phyloP scores from a whole-genome alignment of 2,113 vertebrate genomes.

The Scalopus aquaticus region DNA sequence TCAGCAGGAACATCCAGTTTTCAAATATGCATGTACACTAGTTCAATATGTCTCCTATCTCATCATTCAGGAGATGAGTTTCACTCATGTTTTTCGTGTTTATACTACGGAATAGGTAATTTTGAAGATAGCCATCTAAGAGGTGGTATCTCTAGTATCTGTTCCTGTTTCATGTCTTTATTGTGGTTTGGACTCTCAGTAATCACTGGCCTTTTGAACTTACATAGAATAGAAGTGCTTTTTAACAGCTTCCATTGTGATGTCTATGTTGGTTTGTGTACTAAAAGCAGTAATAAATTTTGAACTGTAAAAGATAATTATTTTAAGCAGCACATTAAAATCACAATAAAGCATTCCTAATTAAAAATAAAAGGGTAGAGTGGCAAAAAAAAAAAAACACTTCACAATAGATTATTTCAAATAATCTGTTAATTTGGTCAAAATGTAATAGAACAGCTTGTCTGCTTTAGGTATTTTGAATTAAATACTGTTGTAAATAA shows the following conservation, averaged over 20 bases:
- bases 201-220: slow-evolving; percentile 65
- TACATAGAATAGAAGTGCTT: not conserved
- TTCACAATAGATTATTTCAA: not conserved
- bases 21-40: slow-evolving; percentile 28
- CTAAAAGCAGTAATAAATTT: not conserved
- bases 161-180: slow-evolving; percentile 47
- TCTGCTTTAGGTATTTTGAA: slow-evolving; percentile 38
- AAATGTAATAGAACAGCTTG: not conserved
- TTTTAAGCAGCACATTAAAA: slow-evolving; percentile 21
- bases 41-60: slow-evolving; percentile 14
- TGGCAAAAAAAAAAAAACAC: not conserved
- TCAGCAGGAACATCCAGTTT: slow-evolving; percentile 58
- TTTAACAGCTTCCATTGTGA: not conserved
- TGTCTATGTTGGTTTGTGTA: not conserved
- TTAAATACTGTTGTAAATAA: not conserved
- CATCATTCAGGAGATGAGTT: slow-evolving; percentile 50
- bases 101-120: slow-evolving; percentile 20
- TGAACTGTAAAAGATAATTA: not conserved
- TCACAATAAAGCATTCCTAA: slow-evolving; percentile 28
- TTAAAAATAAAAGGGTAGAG: not conserved
- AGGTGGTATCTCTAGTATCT: slow-evolving; percentile 29
- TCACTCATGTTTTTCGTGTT: slow-evolving; percentile 45
- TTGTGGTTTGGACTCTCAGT: slow-evolving; percentile 42
- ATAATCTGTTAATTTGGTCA: not conserved
- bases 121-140: slow-evolving; percentile 60